A percentile compares a stretch with the other conserved stretches of the same genome.
These are phyloP conservation scores for Philaethria dido DNA, from an alignment of 2,888 invertebrate genomes.

Conservation along the genomic window DNA sequence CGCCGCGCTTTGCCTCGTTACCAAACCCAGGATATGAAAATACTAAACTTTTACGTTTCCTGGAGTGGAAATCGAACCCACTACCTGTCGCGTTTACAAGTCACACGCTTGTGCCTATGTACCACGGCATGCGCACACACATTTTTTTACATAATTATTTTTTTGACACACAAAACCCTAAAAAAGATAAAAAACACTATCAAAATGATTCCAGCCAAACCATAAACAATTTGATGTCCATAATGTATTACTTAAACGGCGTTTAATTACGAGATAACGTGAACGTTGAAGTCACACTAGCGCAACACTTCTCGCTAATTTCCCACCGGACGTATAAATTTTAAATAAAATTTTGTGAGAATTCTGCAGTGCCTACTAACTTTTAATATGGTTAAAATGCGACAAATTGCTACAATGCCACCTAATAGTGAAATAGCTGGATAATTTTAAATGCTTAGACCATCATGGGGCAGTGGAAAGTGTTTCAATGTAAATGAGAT, in stretches of 20 bases:
- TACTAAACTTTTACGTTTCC: too few relatives aligned
- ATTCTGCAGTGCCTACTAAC: conserved; percentile 28
- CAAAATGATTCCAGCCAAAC: not conserved
- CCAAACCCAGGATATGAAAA: too few relatives aligned
- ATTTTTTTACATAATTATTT: too few relatives aligned
- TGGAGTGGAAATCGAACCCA: too few relatives aligned
- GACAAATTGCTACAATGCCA: conserved; percentile 20
- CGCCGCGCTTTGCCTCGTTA: too few relatives aligned
- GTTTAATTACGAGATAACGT: conserved; percentile 37
- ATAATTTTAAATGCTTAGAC: not conserved
- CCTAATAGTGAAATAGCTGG: conserved; percentile 4
- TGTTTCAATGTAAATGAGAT: too few relatives aligned
- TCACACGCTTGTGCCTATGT: too few relatives aligned
- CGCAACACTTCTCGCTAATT: conserved; percentile 75
- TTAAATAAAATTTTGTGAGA: conserved; percentile 50
- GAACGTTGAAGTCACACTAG: conserved; percentile 31
- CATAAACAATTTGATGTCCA: not conserved
- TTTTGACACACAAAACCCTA: too few relatives aligned
- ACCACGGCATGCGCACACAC: too few relatives aligned
- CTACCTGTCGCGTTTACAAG: too few relatives aligned
- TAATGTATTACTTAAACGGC: conserved; percentile 20
- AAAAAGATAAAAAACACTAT: too few relatives aligned
- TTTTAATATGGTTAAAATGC: conserved; percentile 26
- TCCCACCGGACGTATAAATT: conserved; percentile 79
- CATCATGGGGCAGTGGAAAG: too few relatives aligned